These are phyloP conservation scores for Sterna hirundo DNA, from an alignment of 2,113 vertebrate species.

Conservation along the genomic window DNA sequence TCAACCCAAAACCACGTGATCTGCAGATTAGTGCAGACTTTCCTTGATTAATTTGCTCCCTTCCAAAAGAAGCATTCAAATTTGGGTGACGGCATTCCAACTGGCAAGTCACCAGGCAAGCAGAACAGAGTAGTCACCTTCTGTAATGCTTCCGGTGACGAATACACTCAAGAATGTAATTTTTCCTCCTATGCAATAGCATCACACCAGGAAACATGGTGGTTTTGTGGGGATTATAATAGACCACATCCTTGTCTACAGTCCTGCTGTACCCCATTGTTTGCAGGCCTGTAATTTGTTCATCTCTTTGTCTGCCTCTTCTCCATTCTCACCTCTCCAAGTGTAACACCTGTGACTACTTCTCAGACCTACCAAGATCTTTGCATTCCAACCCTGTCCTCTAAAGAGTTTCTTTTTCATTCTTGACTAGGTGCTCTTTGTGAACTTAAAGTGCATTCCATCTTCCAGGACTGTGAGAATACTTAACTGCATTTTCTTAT, in stretches of 20 bases:
- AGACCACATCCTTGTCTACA: constrained; percentile 38
- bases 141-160: constrained; percentile 31
- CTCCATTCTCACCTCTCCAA: neutral
- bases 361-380: neutral
- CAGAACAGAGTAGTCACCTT: constrained; percentile 3
- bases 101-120: neutral
- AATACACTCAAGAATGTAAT: constrained; percentile 28
- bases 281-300: constrained; percentile 39
- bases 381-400: neutral
- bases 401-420: neutral
- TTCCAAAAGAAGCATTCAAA: neutral
- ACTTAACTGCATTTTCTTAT: neutral
- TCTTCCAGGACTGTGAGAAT: neutral
- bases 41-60: neutral
- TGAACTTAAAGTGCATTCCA: neutral
- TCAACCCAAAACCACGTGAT: neutral
- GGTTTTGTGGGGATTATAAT: constrained; percentile 11
- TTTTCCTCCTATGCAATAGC: neutral
- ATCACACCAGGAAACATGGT: constrained; percentile 24
- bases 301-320: neutral
- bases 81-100: neutral
- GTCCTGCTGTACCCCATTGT: constrained; percentile 1
- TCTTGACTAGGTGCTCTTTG: neutral
- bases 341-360: neutral
- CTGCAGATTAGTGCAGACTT: neutral